A percentile compares a stretch with the other conserved stretches of the same genome.
Conservation (phyloP, 92 coral and sea anemone genomes). For the Nematostella vectensis region DNA sequence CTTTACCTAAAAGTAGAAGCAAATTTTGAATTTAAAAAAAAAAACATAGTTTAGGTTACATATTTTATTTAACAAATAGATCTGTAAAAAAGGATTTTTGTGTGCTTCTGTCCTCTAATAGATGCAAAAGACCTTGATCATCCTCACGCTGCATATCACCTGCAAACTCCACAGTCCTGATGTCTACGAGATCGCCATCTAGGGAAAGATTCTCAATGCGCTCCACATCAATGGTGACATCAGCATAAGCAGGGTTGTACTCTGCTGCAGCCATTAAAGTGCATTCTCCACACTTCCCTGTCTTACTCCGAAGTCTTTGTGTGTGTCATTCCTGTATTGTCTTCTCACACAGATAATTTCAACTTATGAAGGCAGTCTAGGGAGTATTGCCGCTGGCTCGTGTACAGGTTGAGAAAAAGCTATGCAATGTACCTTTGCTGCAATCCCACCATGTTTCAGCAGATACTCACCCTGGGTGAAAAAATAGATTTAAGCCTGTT, state of each 20-base stretch:
- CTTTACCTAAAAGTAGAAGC: no score
- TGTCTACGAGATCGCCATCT: not conserved
- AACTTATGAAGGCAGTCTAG: slow-evolving; percentile 19
- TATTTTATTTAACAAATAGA: no score
- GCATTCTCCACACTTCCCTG: not conserved
- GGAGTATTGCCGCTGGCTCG: slow-evolving; percentile 30
- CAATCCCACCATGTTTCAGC: slow-evolving; percentile 40
- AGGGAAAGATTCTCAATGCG: not conserved
- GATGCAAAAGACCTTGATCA: no score
- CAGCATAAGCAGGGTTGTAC: not conserved
- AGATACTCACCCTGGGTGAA: slow-evolving; percentile 12
- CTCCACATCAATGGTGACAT: not conserved
- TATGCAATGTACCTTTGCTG: slow-evolving; percentile 43
- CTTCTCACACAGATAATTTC: not conserved
- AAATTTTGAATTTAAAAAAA: no score
- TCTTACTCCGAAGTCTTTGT: not conserved
- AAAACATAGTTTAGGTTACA: no score
- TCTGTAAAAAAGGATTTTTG: no score
- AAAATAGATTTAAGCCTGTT: no score
- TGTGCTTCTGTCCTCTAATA: no score
- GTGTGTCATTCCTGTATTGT: not conserved
- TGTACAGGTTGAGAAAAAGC: slow-evolving; percentile 48
- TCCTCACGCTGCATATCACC: no score
- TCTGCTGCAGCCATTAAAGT: not conserved
- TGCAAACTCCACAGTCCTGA: not conserved